These are phyloP conservation scores for Muntiacus muntjak DNA, from an alignment of 2,113 vertebrate species.

Conservation along the genomic window DNA sequence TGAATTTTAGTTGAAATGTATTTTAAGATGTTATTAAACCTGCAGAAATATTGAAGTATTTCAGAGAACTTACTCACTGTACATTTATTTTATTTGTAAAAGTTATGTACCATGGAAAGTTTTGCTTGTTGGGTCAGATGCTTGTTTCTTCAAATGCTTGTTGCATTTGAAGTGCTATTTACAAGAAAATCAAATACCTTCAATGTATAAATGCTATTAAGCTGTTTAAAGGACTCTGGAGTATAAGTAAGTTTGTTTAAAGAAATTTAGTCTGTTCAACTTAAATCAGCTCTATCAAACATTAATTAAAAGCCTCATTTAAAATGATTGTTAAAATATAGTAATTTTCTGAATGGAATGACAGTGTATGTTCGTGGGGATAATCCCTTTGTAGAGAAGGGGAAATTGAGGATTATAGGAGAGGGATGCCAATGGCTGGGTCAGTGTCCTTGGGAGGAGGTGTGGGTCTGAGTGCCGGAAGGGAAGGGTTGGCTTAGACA, in stretches of 20 bases:
- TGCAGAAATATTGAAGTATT: slow-evolving; percentile 15
- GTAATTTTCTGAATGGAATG: not conserved
- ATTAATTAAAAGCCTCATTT: slow-evolving; percentile 9
- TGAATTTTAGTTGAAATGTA: not conserved
- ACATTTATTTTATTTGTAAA: not conserved
- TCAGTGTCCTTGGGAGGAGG: not conserved
- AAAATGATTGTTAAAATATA: slow-evolving; percentile 26
- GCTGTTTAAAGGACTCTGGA: slow-evolving; percentile 24
- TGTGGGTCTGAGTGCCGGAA: not conserved
- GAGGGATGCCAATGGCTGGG: not conserved
- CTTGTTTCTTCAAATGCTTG: not conserved
- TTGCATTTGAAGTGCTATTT: not conserved
- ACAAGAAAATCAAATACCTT: not conserved
- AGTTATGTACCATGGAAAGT: not conserved
- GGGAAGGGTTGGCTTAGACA: not conserved
- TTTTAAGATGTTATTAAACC: slow-evolving; percentile 30
- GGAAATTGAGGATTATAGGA: not conserved
- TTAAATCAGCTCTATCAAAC: not conserved
- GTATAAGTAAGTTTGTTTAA: not conserved
- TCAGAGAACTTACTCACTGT: not conserved
- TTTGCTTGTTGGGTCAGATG: not conserved
- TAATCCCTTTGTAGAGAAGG: not conserved
- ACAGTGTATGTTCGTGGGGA: not conserved
- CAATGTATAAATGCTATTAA: not conserved
- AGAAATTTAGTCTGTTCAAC: not conserved